Conservation (phyloP, 2,888 invertebrate species). For the Sicus ferrugineus region DNA sequence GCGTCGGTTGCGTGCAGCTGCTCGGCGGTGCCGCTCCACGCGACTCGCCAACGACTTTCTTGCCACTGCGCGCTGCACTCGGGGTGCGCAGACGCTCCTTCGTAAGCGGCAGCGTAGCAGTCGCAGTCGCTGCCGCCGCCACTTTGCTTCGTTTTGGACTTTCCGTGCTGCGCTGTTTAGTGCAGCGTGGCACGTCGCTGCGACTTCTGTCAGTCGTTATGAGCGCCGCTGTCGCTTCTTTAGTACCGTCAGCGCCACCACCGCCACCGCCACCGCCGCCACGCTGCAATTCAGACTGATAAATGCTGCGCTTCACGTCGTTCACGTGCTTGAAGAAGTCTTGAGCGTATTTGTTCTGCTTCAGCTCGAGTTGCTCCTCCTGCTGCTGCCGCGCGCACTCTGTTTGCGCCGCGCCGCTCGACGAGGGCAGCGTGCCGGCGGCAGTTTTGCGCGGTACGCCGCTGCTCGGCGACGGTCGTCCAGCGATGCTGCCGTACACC, state of each 20-base stretch:
- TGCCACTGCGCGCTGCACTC: conserved; percentile 5
- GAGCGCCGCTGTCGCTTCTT: not conserved
- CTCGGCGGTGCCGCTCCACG: not conserved
- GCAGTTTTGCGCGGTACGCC: conserved; percentile 58
- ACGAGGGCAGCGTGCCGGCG: conserved; percentile 55
- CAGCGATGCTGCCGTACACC: conserved; percentile 53
- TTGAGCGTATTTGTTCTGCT: conserved; percentile 64
- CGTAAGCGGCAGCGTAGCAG: conserved; percentile 54
- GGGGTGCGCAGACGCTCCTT: conserved; percentile 51
- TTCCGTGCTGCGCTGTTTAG: not conserved
- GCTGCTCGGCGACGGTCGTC: conserved; percentile 46
- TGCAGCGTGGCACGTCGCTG: not conserved
- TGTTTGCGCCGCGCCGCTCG: conserved; percentile 14
- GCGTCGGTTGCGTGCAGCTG: conserved; percentile 48
- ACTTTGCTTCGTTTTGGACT: not conserved
- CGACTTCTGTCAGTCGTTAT: conserved; percentile 13
- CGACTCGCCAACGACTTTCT: not conserved
- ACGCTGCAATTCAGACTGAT: conserved; percentile 61
- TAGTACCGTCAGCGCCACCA: conserved; percentile 26
- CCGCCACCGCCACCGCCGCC: conserved; percentile 45
- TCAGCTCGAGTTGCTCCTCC: conserved; percentile 53
- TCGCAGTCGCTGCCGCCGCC: conserved; percentile 26
- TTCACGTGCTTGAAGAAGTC: conserved; percentile 65
- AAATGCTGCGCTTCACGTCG: conserved; percentile 63
- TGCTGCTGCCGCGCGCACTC: conserved; percentile 46